A percentile compares a stretch with the other conserved stretches of the same genome.
Conservation (phyloP, 2,113 vertebrate species). For the Craseonycteris thonglongyai region DNA sequence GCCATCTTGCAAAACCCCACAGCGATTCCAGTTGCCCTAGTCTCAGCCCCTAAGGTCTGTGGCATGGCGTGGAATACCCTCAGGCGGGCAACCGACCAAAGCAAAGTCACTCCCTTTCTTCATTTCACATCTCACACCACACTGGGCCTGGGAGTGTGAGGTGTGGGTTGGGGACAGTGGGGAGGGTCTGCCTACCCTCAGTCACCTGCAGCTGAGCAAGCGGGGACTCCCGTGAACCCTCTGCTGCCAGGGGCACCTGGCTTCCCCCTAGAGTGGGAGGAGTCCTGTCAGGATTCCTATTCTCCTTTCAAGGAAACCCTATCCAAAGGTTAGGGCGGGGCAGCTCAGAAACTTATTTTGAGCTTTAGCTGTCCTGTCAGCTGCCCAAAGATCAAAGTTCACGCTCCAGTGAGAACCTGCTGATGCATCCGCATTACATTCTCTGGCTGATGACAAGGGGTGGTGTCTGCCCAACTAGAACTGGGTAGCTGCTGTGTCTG, state of each 20-base stretch:
- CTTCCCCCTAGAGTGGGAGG: not conserved
- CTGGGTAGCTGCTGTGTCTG: not conserved
- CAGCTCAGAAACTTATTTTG: constrained; percentile 2
- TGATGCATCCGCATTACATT: fast-evolving
- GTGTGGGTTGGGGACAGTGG: not conserved
- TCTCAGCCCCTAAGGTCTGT: not conserved
- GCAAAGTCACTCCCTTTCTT: not conserved
- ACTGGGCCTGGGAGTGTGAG: not conserved
- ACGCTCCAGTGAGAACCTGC: not conserved
- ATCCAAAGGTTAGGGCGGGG: constrained; percentile 27
- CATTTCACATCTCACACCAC: not conserved
- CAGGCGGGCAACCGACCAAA: not conserved
- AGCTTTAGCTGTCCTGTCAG: not conserved
- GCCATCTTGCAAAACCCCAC: not conserved
- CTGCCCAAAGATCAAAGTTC: constrained; percentile 10
- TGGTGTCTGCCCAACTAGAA: not conserved
- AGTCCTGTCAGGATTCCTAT: not conserved
- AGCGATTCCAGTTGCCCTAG: not conserved
- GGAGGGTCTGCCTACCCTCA: not conserved
- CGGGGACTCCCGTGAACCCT: not conserved
- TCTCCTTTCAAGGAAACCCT: constrained; percentile 34
- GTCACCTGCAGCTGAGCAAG: not conserved
- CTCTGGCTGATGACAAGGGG: not conserved
- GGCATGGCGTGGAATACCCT: fast-evolving
- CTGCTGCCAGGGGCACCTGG: fast-evolving